Percentiles rank a stretch among this genome's conserved stretches.
Conservation (phyloP, 2,797 vertebrate species). For the Miichthys miiuy region DNA sequence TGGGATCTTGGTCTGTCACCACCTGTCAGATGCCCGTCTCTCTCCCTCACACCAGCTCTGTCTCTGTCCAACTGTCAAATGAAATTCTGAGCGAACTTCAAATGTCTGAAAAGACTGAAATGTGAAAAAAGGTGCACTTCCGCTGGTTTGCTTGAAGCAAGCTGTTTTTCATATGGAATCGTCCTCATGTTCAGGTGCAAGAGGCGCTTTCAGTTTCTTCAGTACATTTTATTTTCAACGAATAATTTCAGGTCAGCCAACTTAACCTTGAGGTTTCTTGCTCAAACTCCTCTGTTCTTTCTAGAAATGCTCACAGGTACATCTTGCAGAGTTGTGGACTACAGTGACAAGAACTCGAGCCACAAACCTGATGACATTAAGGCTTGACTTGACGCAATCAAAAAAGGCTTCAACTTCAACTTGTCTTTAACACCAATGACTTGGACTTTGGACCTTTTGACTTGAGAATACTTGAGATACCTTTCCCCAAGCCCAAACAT, state of each 20-base stretch:
- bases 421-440: too few species aligned
- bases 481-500: too few species aligned
- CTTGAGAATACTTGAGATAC: too few species aligned
- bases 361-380: too few species aligned
- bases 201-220: background rate
- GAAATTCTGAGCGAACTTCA: slow-evolving; percentile 51
- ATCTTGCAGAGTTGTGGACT: too few species aligned
- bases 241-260: background rate
- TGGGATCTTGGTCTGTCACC: slow-evolving; percentile 76
- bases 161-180: background rate
- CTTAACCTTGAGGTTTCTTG: background rate
- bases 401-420: too few species aligned
- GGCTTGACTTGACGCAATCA: too few species aligned
- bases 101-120: slow-evolving; percentile 38
- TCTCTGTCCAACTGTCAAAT: slow-evolving; percentile 59
- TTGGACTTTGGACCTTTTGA: too few species aligned
- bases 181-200: background rate
- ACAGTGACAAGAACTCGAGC: too few species aligned
- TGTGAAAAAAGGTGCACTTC: slow-evolving; percentile 1
- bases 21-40: slow-evolving; percentile 77
- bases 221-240: background rate
- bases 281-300: background rate
- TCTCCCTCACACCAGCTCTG: slow-evolving; percentile 38
- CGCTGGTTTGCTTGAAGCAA: background rate
- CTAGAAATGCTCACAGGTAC: background rate